A percentile compares a stretch with the other conserved stretches of the same genome.
phyloP scores from a whole-genome alignment of 2,113 vertebrate genomes.

The Gila orcuttii region DNA sequence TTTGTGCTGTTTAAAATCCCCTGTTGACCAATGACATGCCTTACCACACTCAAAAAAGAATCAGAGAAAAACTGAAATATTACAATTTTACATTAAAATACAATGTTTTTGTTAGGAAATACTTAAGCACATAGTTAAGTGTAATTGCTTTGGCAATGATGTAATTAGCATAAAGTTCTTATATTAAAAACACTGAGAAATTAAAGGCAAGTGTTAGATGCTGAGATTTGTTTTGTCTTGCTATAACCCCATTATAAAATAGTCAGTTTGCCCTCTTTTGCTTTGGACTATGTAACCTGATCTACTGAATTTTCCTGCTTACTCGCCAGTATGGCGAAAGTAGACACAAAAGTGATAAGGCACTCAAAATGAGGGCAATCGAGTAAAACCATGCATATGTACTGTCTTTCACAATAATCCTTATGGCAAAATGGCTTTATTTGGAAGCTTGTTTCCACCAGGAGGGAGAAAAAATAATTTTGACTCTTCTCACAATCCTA shows the following conservation, averaged over 20 bases:
- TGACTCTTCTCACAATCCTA: neutral
- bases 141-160: neutral
- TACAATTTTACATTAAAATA: neutral
- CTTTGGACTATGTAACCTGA: neutral
- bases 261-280: neutral
- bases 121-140: conserved; percentile 27
- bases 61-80: neutral
- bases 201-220: neutral
- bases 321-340: neutral
- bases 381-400: conserved; percentile 25
- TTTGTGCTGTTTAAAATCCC: neutral
- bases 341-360: conserved; percentile 2
- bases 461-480: neutral
- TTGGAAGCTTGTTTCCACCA: neutral
- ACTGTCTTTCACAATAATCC: conserved; percentile 11
- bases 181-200: neutral
- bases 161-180: neutral
- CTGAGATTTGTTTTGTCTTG: neutral
- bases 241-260: neutral
- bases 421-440: conserved; percentile 4
- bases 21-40: neutral
- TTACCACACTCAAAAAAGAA: neutral
- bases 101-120: conserved; percentile 15
- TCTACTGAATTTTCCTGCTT: neutral
- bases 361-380: conserved; percentile 21